Percentiles rank a stretch among this genome's conserved stretches.
These are phyloP conservation scores for Portevinia maculata DNA, from an alignment of 2,888 invertebrate genomes.

Conservation along the genomic window DNA sequence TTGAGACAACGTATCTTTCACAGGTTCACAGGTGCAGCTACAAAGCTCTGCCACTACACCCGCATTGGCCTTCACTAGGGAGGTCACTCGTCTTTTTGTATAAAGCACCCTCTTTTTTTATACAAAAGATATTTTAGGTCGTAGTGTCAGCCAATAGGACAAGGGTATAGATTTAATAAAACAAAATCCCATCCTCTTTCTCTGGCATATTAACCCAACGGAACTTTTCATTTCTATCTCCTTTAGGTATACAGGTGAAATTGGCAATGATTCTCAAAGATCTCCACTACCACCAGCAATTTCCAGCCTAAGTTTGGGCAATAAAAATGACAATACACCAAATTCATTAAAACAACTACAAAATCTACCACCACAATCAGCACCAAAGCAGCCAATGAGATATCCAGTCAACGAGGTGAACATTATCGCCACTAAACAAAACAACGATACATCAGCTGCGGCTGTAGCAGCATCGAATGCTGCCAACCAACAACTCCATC, in stretches of 20 bases:
- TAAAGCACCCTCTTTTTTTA: too few relatives aligned
- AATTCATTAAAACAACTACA: conserved; percentile 61
- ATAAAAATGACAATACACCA: conserved; percentile 77
- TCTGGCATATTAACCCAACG: background rate
- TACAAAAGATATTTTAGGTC: too few relatives aligned
- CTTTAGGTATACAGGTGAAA: conserved; percentile 82
- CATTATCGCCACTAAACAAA: conserved; percentile 58
- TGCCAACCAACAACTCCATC: conserved; percentile 74
- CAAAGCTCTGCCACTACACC: too few relatives aligned
- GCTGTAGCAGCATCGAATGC: conserved; percentile 71
- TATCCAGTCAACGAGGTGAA: conserved; percentile 66
- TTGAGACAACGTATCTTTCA: too few relatives aligned
- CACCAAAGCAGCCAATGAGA: conserved; percentile 72
- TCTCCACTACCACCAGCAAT: conserved; percentile 83
- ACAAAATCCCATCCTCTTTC: too few relatives aligned
- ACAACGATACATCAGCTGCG: conserved; percentile 65
- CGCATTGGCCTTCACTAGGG: too few relatives aligned
- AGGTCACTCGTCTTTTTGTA: too few relatives aligned
- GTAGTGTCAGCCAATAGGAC: too few relatives aligned
- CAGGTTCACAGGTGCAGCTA: too few relatives aligned
- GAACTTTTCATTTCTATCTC: background rate
- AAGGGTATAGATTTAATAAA: too few relatives aligned
- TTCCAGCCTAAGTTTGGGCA: conserved; percentile 82
- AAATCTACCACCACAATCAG: conserved; percentile 71
- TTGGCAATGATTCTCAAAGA: conserved; percentile 82